Percentiles rank a stretch among this genome's conserved stretches.
Conservation (phyloP, 1,140 invertebrate genomes). For the Yoshiicerus persimilis region DNA sequence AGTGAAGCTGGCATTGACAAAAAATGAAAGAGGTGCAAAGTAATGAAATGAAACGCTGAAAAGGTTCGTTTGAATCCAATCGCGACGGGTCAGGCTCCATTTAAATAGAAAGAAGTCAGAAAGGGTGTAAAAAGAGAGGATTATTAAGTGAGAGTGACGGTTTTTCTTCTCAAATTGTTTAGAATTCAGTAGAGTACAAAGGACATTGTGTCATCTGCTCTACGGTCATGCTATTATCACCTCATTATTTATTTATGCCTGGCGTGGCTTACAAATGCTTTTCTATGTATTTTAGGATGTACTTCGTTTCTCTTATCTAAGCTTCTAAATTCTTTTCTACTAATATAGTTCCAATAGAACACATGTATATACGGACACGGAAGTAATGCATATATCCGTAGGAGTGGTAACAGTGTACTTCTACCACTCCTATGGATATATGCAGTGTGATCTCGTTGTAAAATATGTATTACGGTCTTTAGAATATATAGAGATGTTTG, state of each 20-base stretch:
- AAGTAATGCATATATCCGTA: no score
- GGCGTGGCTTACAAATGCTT: not conserved
- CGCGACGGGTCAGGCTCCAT: not conserved
- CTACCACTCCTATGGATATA: no score
- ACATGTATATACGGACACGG: no score
- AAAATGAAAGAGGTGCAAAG: conserved; percentile 9
- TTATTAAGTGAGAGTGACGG: not conserved
- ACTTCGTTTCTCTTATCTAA: not conserved
- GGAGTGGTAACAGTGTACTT: no score
- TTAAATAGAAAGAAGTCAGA: conserved; percentile 2
- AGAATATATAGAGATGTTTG: not conserved
- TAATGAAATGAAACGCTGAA: not conserved
- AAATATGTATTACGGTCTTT: not conserved
- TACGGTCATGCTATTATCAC: not conserved
- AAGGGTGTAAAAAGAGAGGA: conserved; percentile 8
- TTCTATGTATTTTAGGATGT: no score
- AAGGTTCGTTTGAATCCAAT: not conserved
- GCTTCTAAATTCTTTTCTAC: no score
- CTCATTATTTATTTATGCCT: conserved; percentile 18
- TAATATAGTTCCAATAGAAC: no score
- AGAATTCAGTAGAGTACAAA: not conserved
- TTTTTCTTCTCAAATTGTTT: not conserved
- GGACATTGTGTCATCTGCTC: conserved; percentile 14
- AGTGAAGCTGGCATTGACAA: not conserved
- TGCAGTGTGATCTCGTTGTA: no score